These are phyloP conservation scores for Gymnothorax javanicus DNA, from an alignment of 2,797 vertebrate species.

Conservation along the genomic window DNA sequence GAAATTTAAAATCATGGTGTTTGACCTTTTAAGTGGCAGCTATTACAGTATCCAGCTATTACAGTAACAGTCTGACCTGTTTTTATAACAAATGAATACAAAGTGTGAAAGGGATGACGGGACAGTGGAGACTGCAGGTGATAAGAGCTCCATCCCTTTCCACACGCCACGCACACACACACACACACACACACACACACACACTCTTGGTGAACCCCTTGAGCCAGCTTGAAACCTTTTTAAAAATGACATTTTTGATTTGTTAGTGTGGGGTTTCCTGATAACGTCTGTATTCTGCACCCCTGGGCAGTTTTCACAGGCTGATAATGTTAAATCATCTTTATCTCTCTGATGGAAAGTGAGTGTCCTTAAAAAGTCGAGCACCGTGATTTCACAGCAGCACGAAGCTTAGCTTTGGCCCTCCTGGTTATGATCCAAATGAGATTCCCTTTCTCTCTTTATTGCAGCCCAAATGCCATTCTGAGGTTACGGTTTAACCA, in stretches of 20 bases:
- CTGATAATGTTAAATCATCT: not conserved
- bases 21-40: not conserved
- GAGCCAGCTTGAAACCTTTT: not conserved
- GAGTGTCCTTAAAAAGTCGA: not conserved
- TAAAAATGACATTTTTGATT: not conserved
- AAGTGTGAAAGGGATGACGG: not conserved
- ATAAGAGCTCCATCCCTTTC: not conserved
- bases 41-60: slow-evolving; percentile 4
- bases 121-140: not conserved
- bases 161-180: not conserved
- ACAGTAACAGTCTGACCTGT: not conserved
- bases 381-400: not conserved
- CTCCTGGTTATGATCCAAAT: not conserved
- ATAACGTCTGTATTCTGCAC: not conserved
- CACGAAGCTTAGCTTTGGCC: not conserved
- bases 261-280: not conserved
- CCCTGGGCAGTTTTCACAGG: not conserved
- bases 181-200: not conserved
- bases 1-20: not conserved
- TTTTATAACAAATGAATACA: not conserved
- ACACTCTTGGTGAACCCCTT: not conserved
- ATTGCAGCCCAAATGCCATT: slow-evolving; percentile 88
- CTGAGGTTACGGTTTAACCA: slow-evolving; percentile 96
- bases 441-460: slow-evolving; percentile 34
- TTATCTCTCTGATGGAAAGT: slow-evolving; percentile 9